These are phyloP conservation scores for Oncorhynchus nerka DNA, from an alignment of 2,113 vertebrate genomes.

Conservation along the genomic window DNA sequence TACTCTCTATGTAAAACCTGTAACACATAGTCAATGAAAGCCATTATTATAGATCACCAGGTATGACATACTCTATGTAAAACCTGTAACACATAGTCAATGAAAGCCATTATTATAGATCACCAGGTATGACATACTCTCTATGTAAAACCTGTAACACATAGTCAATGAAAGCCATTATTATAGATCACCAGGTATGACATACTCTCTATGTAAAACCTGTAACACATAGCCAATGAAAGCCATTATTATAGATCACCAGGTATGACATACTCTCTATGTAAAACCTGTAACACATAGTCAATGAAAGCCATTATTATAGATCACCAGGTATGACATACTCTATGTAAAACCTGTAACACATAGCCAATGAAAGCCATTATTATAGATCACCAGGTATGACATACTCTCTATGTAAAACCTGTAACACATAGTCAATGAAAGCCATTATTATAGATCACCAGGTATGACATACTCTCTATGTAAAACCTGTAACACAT, in stretches of 20 bases:
- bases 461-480: conserved; percentile 95
- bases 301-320: too few relatives aligned
- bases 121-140: conserved; percentile 93
- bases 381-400: conserved; percentile 69
- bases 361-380: too few relatives aligned
- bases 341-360: conserved; percentile 95
- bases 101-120: too few relatives aligned
- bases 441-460: too few relatives aligned
- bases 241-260: not conserved
- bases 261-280: conserved; percentile 98
- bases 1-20: conserved; percentile 99
- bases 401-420: conserved; percentile 99
- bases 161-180: too few relatives aligned
- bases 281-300: conserved; percentile 84
- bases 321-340: too few relatives aligned
- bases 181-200: conserved; percentile 78
- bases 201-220: conserved; percentile 99
- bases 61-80: conserved; percentile 85
- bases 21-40: conserved; percentile 17
- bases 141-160: conserved; percentile 92
- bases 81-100: conserved; percentile 76
- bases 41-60: too few relatives aligned
- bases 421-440: conserved; percentile 65
- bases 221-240: conserved; percentile 51
- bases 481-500: conserved; percentile 90